Base-by-base conservation (phyloP, 2,888 invertebrate species). In the Ephialtes manifestator region DNA sequence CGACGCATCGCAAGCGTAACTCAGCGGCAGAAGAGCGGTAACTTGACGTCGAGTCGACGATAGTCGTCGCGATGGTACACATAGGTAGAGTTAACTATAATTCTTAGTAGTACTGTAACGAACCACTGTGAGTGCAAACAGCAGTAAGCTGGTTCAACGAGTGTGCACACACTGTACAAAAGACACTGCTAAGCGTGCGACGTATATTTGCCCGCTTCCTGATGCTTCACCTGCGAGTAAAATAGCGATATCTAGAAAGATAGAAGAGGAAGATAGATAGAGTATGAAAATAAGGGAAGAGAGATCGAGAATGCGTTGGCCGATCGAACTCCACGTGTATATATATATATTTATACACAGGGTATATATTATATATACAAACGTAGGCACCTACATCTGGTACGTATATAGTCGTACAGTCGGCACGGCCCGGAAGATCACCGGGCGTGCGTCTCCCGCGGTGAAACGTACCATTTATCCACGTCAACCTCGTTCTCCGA, bases 401-500 rank as follows among this genome's bases (percentile, higher is more conserved):
- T 53, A 24, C 48, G 71, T 67, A 35, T 48, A 78, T 35, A 76
- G 63, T 60, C 75, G 76, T 53, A 79, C 65, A 75, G 82, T 84
- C 71, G 84, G 83, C 79, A 83, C 77, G 89, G 88, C 90, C 92
- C 91, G 92, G 90, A 92, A 92, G 91, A 92, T 91, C 89, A 81
- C 80, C 89, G 89, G 88, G 89, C 88, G 87, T 87, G 87, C 90
- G 92, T 92, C 92, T 91, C 89, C 89, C 89, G 92, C 90, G 90
- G 90, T 91, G 91, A 90, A 91, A 90, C 90, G 90, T 89, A 90
- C 92, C 92, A 93, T 93, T 92, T 93, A 92, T 93, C 93, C 91
- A 92, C 90, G 93, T 93, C 93, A 92, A 90, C 90, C 92, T 91
- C 92, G 90, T 92, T 92, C 92, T 91, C 90, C 90, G 90, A 90